phyloP scores from a whole-genome alignment of 1,140 invertebrate genomes.

The Mizuhopecten yessoensis region DNA sequence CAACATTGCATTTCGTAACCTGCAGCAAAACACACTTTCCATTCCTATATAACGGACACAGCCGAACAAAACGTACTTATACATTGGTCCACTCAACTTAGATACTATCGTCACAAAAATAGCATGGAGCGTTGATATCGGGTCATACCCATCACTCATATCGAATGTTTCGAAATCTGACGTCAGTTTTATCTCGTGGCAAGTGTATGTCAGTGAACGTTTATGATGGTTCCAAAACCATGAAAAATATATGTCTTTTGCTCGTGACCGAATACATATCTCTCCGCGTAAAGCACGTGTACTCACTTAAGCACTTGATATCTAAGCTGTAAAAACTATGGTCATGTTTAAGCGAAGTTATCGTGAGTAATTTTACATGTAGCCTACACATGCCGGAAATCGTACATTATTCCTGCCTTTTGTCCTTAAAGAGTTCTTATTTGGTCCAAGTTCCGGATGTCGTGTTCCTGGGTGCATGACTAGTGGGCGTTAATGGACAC shows the following conservation, averaged over 20 bases:
- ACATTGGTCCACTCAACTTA: no score
- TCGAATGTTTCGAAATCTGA: neutral
- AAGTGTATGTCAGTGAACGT: neutral
- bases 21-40: neutral
- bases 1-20: neutral
- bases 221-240: neutral
- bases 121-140: neutral
- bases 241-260: neutral
- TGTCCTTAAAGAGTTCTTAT: slow-evolving; percentile 3
- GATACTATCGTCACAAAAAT: neutral
- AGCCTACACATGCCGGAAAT: neutral
- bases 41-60: neutral
- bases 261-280: neutral
- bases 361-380: neutral
- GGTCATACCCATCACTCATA: neutral
- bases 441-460: neutral
- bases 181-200: neutral
- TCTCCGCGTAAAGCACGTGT: neutral
- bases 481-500: neutral
- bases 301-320: neutral
- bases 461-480: neutral
- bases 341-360: neutral
- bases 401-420: neutral
- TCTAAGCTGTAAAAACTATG: neutral
- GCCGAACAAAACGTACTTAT: neutral